Evolutionary conservation across 2,113 vertebrate species (phyloP).

Genomic region (Tetrax tetrax): DNA sequence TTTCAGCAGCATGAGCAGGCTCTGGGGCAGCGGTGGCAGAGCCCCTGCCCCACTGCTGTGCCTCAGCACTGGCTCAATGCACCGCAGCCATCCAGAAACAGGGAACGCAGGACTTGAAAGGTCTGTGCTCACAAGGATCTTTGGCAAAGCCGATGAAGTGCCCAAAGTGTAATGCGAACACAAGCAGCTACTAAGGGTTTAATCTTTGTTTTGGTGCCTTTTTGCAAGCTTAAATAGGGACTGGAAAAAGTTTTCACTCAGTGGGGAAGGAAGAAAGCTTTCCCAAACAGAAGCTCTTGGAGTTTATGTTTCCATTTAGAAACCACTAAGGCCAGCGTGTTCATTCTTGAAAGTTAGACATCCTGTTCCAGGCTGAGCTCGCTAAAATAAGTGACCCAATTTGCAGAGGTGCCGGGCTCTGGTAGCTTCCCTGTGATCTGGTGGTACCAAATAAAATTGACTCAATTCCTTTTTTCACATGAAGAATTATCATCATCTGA

Average conservation of each 20-base stretch:
- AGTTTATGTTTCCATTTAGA: conserved; percentile 49
- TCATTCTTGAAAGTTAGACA: conserved; percentile 52
- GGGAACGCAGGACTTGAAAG: neutral
- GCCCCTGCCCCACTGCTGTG: rapidly evolving
- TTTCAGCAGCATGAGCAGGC: neutral
- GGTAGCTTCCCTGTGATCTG: conserved; percentile 7
- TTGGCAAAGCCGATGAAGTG: neutral
- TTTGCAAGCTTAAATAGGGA: conserved; percentile 11
- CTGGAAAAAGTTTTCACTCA: conserved; percentile 17
- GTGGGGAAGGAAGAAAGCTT: conserved; percentile 1
- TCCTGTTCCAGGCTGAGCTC: conserved; percentile 51
- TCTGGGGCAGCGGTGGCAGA: rapidly evolving
- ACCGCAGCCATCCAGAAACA: rapidly evolving
- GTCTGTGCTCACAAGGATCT: neutral
- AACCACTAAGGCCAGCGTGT: conserved; percentile 30
- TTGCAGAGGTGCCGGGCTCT: conserved; percentile 6
- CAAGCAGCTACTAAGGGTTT: conserved; percentile 5
- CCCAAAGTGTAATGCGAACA: neutral
- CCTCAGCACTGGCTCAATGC: neutral
- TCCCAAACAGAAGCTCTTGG: conserved; percentile 25
- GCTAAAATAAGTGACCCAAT: conserved; percentile 60
- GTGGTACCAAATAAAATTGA: neutral
- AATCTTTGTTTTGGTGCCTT: neutral
- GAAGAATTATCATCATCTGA: conserved; percentile 6
- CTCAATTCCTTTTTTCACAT: neutral